Conservation (phyloP, 2,113 vertebrate genomes). For the Elachura formosa region DNA sequence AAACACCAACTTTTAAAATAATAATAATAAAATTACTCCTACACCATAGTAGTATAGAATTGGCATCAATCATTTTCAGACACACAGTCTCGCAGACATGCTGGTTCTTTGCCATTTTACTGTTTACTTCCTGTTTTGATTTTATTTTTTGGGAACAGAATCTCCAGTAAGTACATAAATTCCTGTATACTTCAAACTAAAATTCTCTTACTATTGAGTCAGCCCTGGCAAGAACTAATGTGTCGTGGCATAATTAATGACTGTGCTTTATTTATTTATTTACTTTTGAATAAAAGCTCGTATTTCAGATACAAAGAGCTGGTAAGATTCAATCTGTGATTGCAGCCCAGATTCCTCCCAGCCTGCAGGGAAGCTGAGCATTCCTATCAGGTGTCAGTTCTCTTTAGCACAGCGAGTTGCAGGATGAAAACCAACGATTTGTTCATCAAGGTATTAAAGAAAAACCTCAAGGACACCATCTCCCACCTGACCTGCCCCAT, state of each 20-base stretch:
- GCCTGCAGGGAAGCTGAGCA: constrained; percentile 74
- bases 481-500: constrained; percentile 60
- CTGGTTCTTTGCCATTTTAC: not conserved
- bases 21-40: not conserved
- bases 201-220: not conserved
- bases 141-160: not conserved
- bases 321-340: not conserved
- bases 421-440: not conserved
- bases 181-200: not conserved
- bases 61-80: not conserved
- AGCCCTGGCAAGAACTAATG: not conserved
- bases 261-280: not conserved
- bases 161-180: not conserved
- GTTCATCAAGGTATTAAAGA: constrained; percentile 45
- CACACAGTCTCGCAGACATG: accelerated
- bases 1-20: not conserved
- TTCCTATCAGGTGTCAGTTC: constrained; percentile 51
- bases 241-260: not conserved
- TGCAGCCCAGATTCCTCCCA: not conserved
- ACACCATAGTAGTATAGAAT: no score
- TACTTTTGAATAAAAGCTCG: not conserved
- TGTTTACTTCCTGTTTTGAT: not conserved
- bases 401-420: constrained; percentile 54
- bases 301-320: not conserved
- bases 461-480: constrained; percentile 48